Base-by-base conservation (phyloP, 2,797 vertebrate genomes). In the Cuniculus paca region DNA sequence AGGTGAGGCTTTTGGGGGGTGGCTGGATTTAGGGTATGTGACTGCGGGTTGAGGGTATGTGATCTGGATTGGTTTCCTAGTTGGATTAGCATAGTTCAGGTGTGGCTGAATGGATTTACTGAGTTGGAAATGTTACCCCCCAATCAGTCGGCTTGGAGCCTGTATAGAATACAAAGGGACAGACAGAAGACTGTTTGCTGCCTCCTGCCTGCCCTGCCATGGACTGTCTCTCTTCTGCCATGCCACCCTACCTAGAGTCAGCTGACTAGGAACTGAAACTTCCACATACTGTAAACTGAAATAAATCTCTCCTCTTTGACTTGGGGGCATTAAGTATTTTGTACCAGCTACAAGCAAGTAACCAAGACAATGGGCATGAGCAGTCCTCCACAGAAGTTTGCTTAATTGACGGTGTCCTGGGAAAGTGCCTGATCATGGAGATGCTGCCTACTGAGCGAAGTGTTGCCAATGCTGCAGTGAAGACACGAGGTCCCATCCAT, bases 351-450 rank as follows among this genome's bases (percentile, higher is more conserved):
- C 1, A 13, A 74, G 12, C 28, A 45, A 16, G 42, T 74, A 42
- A 26, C 24, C 42, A 13, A 74, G 42, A 20, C 75, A 2, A 11
- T n/a, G 68, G 20, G 6, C 28, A 3, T 11, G 17, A 2, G 19
- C 0, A 0, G 6, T 10, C 1, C 2, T 11, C 34, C 20, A 0
- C 4, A 13, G 65, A 11, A 2, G 9, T 11, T 24, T 3, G 7
- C 74, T 50, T 10, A 10, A 3, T 16, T 34, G 16, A 0, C 17
- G 52, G 22, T 2, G 5, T n/a, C 58, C 12, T 13, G 24, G 39
- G 42, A 28, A 60, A 6, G 28, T 1, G 11, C 11, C 14, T 17
- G 0, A 0, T 28, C 6, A 0, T 42, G 17, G 28, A 26, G 34
- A 12, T 4, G 2, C 14, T 10, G 1, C 19, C 14, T 9, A 1